Conservation (phyloP, 2,888 invertebrate genomes). For the Cerastis rubricosa region DNA sequence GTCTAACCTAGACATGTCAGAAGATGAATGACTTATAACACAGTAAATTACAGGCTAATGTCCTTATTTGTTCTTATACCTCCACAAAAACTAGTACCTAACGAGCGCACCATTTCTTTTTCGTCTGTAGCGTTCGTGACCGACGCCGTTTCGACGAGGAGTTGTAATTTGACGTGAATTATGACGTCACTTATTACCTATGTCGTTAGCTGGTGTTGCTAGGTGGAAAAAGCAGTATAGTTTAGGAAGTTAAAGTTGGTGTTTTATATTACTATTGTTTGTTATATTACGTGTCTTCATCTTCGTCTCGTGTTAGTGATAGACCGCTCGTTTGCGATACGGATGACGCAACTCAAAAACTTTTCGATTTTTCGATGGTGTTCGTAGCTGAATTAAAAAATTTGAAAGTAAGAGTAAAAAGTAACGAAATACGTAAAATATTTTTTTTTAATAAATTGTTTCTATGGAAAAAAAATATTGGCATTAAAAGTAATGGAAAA, state of each 20-base stretch:
- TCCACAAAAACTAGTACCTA: conserved; percentile 13
- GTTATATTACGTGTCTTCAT: background rate
- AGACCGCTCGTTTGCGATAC: no score
- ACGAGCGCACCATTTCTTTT: conserved; percentile 32
- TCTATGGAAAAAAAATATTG: no score
- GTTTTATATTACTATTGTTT: background rate
- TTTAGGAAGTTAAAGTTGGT: background rate
- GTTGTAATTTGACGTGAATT: conserved; percentile 51
- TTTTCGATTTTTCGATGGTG: no score
- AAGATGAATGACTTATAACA: conserved; percentile 21
- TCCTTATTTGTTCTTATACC: conserved; percentile 18
- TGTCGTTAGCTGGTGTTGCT: conserved; percentile 36
- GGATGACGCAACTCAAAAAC: no score
- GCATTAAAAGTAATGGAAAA: no score
- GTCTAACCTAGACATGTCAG: conserved; percentile 5
- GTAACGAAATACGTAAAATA: no score
- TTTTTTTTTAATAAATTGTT: no score
- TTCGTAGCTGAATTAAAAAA: no score
- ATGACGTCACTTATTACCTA: conserved; percentile 52
- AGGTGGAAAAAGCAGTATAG: background rate
- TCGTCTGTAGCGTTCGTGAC: conserved; percentile 50
- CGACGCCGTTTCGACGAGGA: conserved; percentile 42
- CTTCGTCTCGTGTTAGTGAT: background rate
- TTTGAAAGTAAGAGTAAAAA: no score
- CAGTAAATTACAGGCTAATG: conserved; percentile 1